Base-by-base conservation (phyloP, 2,797 vertebrate species). In the Diglossa cyanea region DNA sequence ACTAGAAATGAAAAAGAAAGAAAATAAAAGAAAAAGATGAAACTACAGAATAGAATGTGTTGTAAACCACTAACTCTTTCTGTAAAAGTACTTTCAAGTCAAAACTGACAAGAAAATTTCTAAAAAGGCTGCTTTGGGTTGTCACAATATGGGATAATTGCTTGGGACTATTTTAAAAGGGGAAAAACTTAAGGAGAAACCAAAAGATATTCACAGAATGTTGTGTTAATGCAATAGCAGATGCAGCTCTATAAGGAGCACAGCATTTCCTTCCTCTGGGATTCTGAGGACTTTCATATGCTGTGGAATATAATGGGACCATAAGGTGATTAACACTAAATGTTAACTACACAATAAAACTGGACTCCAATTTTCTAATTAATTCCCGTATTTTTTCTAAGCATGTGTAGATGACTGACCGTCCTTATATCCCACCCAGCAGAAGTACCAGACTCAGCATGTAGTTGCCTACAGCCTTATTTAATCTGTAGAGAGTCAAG, bases 21-120 rank as follows among this genome's bases (percentile, higher is more conserved):
- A 12, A 13, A 6, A 26, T 18, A 33, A 9, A n/a, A 4, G 0
- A 17, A 16, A 35, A 2, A 7, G 1, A 10, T 8, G 16, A 20
- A 7, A 0, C 1, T 30, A 13, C 7, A 13, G 20, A 12, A 73
- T 37, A 60, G 23, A 51, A 67, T 30, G 9, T 1, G 1, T 76
- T 82, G 28, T 67, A 82, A 93, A 65, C 9, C 6, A 33, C n/a
- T 70, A 75, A 68, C 6, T n/a, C 31, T 68, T 66, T 40, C 31
- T 63, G 19, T 53, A 90, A 47, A 83, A 66, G 15, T 20, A 25
- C 9, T 72, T 17, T 50, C 42, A 48, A 82, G 51, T 19, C 26
- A 79, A 88, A 91, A 92, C 6, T 19, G 19, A 50, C 35, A 45
- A 35, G 24, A 33, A 71, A 37, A n/a, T 13, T 65, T 84, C 19